A percentile compares a stretch with the other conserved stretches of the same genome.
phyloP scores from a whole-genome alignment of 2,113 vertebrate species.

The Baryphthengus martii region DNA sequence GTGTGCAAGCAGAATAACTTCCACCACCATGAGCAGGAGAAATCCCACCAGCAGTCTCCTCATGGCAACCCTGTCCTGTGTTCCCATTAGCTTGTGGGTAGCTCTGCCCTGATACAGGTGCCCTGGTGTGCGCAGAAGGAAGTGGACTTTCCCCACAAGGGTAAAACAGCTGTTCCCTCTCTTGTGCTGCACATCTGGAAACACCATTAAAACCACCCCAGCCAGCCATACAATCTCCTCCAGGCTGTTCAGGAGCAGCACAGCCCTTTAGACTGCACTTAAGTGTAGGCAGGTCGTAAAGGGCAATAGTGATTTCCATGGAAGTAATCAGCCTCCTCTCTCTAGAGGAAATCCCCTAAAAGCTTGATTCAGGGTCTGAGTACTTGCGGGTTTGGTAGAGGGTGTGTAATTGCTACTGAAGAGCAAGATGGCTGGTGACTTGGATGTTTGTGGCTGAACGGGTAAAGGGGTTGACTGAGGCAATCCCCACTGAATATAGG shows the following conservation, averaged over 20 bases:
- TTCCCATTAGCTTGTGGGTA: neutral
- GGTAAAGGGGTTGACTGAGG: neutral
- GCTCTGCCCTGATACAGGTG: neutral
- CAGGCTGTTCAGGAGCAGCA: neutral
- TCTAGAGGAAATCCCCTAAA: neutral
- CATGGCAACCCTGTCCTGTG: neutral
- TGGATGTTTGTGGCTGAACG: neutral
- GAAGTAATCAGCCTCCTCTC: neutral
- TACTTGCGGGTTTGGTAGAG: neutral
- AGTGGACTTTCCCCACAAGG: neutral
- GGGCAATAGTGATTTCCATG: neutral
- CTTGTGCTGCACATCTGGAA: neutral
- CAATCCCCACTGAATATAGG: neutral
- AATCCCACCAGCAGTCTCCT: neutral
- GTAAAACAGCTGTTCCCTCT: neutral
- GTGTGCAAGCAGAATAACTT: neutral
- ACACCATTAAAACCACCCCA: neutral
- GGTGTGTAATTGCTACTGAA: neutral
- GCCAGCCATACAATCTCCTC: neutral
- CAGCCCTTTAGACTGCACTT: neutral
- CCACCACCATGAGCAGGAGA: neutral
- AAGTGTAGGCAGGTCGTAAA: neutral
- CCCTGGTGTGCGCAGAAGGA: neutral
- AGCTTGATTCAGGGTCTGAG: neutral
- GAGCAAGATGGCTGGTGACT: neutral